Conservation (phyloP, 23 tunicate species). For the Styela clava region DNA sequence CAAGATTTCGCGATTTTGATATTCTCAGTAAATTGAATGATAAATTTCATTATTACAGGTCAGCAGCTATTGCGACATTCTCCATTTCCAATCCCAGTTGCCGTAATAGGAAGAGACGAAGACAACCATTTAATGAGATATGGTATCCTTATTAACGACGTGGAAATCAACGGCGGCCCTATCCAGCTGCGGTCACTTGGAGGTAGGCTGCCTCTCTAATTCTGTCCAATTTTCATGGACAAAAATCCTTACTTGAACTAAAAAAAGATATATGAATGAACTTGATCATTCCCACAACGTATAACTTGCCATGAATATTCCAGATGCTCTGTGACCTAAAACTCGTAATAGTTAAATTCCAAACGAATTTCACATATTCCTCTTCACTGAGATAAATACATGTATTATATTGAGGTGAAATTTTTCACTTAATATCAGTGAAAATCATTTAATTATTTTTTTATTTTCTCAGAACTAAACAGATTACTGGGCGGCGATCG, state of each 20-base stretch:
- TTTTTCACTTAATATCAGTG: too few species aligned
- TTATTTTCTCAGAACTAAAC: neutral
- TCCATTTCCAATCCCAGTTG: neutral
- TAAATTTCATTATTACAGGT: neutral
- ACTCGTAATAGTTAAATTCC: too few species aligned
- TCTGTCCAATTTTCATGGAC: too few species aligned
- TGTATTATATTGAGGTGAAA: too few species aligned
- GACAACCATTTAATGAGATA: neutral
- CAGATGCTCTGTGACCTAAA: too few species aligned
- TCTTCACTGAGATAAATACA: neutral
- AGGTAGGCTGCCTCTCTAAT: too few species aligned
- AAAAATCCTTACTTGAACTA: neutral
- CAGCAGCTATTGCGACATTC: neutral
- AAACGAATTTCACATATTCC: neutral
- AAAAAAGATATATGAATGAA: neutral
- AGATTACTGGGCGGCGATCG: neutral
- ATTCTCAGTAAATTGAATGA: too few species aligned
- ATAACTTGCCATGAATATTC: too few species aligned
- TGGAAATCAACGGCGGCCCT: neutral
- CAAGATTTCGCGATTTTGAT: too few species aligned
- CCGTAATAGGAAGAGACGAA: neutral
- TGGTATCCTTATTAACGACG: neutral
- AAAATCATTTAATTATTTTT: too few species aligned
- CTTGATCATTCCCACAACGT: neutral
- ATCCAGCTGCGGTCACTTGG: neutral